phyloP scores from a whole-genome alignment of 92 coral and sea anemone species.

The Zoanthus sansibaricus region DNA sequence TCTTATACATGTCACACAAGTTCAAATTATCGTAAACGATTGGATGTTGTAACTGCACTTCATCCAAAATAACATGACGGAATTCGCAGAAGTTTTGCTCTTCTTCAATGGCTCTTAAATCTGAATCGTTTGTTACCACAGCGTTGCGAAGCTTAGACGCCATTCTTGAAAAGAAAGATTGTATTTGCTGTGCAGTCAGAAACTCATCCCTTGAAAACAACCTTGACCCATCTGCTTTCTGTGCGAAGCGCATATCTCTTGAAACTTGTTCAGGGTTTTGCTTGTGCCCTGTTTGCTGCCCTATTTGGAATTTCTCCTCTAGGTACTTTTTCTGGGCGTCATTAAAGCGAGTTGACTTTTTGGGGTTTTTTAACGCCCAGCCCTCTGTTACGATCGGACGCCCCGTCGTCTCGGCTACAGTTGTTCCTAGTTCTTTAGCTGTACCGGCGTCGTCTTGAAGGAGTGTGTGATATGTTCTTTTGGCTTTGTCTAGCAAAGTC shows the following conservation, averaged over 20 bases:
- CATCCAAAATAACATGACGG: background rate
- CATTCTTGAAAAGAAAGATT: slow-evolving; percentile 67
- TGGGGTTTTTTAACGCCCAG: slow-evolving; percentile 67
- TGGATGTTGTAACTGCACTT: slow-evolving; percentile 34
- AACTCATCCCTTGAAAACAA: slow-evolving; percentile 55
- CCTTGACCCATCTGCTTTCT: slow-evolving; percentile 42
- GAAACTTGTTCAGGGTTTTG: slow-evolving; percentile 45
- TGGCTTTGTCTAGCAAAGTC: slow-evolving; percentile 41
- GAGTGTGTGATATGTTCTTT: slow-evolving; percentile 48
- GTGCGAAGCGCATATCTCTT: too few species aligned
- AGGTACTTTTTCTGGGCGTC: slow-evolving; percentile 48
- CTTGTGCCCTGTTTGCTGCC: slow-evolving; percentile 71
- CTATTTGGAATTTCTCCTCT: slow-evolving; percentile 60
- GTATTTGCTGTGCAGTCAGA: slow-evolving; percentile 63
- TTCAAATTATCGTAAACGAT: slow-evolving; percentile 47
- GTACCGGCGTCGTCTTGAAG: slow-evolving; percentile 46
- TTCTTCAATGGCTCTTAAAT: background rate
- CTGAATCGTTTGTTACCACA: background rate
- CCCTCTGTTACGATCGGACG: slow-evolving; percentile 48
- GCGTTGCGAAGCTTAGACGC: slow-evolving; percentile 28
- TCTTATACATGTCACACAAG: slow-evolving; percentile 44
- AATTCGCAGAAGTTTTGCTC: background rate
- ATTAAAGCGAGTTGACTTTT: slow-evolving; percentile 29
- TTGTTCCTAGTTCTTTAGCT: slow-evolving; percentile 22
- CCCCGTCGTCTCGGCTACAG: background rate